phyloP scores from a whole-genome alignment of 2,113 vertebrate species.

The Poecile atricapillus region DNA sequence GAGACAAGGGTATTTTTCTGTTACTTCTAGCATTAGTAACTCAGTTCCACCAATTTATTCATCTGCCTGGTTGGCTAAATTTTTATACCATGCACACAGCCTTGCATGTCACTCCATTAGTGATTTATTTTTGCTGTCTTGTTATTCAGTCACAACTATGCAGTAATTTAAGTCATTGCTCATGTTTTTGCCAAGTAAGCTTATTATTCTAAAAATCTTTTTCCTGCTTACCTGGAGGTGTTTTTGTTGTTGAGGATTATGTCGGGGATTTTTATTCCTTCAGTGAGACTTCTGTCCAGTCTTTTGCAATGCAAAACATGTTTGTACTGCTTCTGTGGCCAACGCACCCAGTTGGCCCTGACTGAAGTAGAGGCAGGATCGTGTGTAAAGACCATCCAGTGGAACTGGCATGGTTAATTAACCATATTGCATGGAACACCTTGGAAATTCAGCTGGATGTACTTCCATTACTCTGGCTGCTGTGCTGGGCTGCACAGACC shows the following conservation, averaged over 20 bases:
- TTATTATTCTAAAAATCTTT: conserved; percentile 10
- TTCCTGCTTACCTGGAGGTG: neutral
- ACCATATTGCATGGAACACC: neutral
- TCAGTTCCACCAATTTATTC: neutral
- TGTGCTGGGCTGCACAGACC: neutral
- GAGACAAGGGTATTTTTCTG: neutral
- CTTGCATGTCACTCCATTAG: neutral
- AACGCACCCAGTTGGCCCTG: neutral
- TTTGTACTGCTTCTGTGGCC: neutral
- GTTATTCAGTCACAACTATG: neutral
- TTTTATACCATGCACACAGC: neutral
- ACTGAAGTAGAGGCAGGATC: neutral
- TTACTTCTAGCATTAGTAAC: neutral
- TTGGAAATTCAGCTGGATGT: neutral
- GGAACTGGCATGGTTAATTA: neutral
- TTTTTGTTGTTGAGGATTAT: neutral
- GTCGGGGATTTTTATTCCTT: neutral
- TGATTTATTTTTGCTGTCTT: conserved; percentile 3
- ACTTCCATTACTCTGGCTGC: neutral
- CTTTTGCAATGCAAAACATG: neutral
- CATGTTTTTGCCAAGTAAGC: neutral
- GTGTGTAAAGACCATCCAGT: neutral
- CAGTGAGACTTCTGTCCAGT: neutral
- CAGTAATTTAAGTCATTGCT: neutral
- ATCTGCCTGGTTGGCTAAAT: neutral